These are phyloP conservation scores for Meganola albula DNA, from an alignment of 2,888 invertebrate species.

Conservation along the genomic window DNA sequence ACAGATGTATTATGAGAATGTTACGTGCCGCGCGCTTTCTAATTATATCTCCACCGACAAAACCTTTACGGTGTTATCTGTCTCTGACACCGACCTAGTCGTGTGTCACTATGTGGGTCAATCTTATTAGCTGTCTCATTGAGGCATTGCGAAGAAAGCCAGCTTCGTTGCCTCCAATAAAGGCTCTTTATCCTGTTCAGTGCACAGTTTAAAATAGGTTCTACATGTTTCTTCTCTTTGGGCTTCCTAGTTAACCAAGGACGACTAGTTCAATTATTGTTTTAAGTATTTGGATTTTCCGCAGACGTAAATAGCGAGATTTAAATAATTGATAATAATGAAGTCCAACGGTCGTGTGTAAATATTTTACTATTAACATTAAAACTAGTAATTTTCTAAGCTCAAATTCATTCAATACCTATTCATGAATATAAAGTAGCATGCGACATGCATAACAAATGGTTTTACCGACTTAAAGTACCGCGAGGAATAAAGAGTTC, in stretches of 20 bases:
- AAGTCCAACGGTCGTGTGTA: conserved; percentile 6
- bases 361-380: conserved; percentile 12
- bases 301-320: conserved; percentile 21
- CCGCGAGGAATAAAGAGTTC: conserved; percentile 1
- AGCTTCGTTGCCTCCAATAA: too few relatives aligned
- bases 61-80: conserved; percentile 12
- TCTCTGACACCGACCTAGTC: conserved; percentile 7
- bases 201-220: too few relatives aligned
- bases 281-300: conserved; percentile 29
- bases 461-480: neutral
- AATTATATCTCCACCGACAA: conserved; percentile 29
- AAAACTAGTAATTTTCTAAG: conserved; percentile 12
- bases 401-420: conserved; percentile 2
- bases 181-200: too few relatives aligned
- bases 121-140: neutral
- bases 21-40: conserved; percentile 42
- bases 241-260: conserved; percentile 18
- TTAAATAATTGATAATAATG: conserved; percentile 26
- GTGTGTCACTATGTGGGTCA: too few relatives aligned
- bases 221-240: conserved; percentile 8
- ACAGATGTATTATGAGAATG: conserved; percentile 30
- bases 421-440: conserved; percentile 1
- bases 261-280: conserved; percentile 17
- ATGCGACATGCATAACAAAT: neutral
- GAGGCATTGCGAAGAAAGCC: too few relatives aligned